phyloP scores from a whole-genome alignment of 2,113 vertebrate species.

The Syrmaticus mikado region DNA sequence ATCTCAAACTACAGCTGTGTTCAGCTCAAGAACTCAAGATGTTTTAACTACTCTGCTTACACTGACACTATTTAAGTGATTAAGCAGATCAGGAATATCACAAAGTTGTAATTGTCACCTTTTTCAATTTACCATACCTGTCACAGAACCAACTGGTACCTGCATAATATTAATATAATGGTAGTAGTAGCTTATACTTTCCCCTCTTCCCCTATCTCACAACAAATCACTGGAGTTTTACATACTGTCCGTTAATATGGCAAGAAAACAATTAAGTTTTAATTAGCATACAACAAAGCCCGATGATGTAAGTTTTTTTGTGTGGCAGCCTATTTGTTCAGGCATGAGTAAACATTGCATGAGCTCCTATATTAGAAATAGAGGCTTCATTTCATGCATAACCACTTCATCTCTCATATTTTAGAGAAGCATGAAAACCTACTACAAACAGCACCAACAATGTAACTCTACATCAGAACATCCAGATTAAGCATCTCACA shows the following conservation, averaged over 20 bases:
- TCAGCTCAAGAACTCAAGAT: not conserved
- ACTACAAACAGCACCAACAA: not conserved
- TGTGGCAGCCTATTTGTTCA: not conserved
- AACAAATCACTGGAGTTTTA: not conserved
- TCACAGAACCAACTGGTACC: not conserved
- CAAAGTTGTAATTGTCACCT: accelerated
- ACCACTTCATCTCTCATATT: not conserved
- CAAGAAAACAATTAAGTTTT: not conserved
- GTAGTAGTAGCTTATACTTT: not conserved
- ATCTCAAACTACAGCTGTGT: not conserved
- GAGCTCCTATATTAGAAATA: not conserved
- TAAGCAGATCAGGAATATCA: not conserved
- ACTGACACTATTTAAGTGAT: not conserved
- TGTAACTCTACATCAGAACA: not conserved
- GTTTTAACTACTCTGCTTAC: not conserved
- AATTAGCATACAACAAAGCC: not conserved
- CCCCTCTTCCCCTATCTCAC: accelerated
- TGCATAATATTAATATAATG: not conserved
- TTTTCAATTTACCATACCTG: not conserved
- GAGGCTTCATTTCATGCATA: not conserved
- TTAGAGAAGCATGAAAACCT: not conserved
- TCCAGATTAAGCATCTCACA: not conserved
- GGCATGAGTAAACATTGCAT: not conserved
- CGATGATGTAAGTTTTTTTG: not conserved
- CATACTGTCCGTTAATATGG: no score